These are phyloP conservation scores for Chelonoidis abingdonii DNA, from an alignment of 2,113 vertebrate genomes.

Conservation along the genomic window DNA sequence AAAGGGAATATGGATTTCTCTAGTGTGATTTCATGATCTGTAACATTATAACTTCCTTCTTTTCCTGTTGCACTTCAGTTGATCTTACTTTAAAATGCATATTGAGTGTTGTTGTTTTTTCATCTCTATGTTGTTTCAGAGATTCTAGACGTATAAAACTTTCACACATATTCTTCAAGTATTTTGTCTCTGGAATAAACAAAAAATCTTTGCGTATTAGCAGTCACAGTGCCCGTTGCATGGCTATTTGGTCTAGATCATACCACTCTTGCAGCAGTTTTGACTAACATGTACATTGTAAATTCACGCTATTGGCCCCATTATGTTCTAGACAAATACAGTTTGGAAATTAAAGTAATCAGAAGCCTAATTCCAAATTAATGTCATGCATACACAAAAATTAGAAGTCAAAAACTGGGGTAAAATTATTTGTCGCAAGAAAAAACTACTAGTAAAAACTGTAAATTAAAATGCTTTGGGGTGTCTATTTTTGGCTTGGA, in stretches of 20 bases:
- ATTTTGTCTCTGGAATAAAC: not conserved
- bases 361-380: conserved; percentile 17
- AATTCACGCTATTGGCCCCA: not conserved
- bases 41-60: not conserved
- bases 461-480: not conserved
- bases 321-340: conserved; percentile 32
- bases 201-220: not conserved
- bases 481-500: conserved; percentile 56
- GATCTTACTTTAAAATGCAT: conserved; percentile 2
- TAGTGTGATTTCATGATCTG: not conserved
- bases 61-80: not conserved
- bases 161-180: not conserved
- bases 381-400: conserved; percentile 45
- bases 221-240: not conserved
- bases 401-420: conserved; percentile 35
- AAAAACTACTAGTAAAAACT: conserved; percentile 13
- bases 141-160: not conserved
- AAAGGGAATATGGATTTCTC: not conserved
- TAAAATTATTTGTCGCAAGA: conserved; percentile 18
- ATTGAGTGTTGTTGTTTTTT: not conserved
- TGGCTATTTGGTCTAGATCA: accelerated
- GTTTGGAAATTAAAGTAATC: not conserved
- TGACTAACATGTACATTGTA: not conserved
- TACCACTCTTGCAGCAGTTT: not conserved
- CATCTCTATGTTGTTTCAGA: not conserved